Base-by-base conservation (phyloP, 37 sponge, comb jelly and placozoan species). In the Ephydatia muelleri region DNA sequence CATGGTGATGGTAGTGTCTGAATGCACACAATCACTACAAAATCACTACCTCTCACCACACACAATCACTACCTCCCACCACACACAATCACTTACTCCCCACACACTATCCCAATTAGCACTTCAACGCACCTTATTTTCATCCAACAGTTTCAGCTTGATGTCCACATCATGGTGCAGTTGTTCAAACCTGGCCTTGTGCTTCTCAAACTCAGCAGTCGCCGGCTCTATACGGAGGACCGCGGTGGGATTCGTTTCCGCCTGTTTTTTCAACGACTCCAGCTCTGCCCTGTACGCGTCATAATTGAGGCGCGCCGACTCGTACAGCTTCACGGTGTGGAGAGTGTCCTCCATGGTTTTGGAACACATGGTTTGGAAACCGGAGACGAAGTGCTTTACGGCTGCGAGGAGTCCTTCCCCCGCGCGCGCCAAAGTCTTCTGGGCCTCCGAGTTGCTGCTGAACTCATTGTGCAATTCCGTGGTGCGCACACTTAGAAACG, bases 331-430 rank as follows among this genome's bases (percentile, higher is more conserved):
- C 23, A 93, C 92, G 2, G 96, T 95, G 30, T 49, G 65, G 5
- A 95, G 77, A 0, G 98, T 97, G 83, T 97, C 98, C 70, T 93
- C 98, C 74, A 97, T 97, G 25, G 98, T 92, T 70, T 93, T 95
- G 36, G 88, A n/a, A 37, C 80, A 82, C 33, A 97, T 82, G 13
- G 98, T 97, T 22, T 85, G 74, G 39, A 95, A 75, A 65, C 87
- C 91, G 38, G 91, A 65, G 40, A 78, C 38, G 67, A 97, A 95
- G 47, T 68, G 83, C 30, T 86, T 73, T 26, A 93, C 34, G n/a
- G 87, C 79, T 3, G 80, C 65, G 25, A 93, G 39, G n/a, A 97
- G 88, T 35, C 83, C 70, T 34, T 95, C 94, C 0, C 96, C 96
- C 33, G 93, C 88, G 31, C 78, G 80, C 3, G 91, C 84, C 38